Conservation (phyloP, 1,140 invertebrate genomes). For the Scaptomyza graminum region DNA sequence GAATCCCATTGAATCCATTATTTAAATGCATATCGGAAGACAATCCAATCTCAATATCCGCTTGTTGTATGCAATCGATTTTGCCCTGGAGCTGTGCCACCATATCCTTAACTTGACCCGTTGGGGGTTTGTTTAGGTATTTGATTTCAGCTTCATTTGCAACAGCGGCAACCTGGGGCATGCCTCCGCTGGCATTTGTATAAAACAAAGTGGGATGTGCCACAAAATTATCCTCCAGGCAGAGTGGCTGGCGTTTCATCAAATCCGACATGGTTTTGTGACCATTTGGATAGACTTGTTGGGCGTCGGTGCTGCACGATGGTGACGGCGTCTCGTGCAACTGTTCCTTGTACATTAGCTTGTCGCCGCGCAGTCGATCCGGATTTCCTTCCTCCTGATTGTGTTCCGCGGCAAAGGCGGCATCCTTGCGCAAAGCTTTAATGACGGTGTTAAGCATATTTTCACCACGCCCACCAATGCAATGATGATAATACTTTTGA, state of each 20-base stretch:
- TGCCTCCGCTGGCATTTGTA: conserved; percentile 41
- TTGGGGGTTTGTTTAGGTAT: conserved; percentile 79
- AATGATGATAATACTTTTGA: conserved; percentile 62
- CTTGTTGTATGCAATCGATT: conserved; percentile 68
- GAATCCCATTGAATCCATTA: conserved; percentile 66
- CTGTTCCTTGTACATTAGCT: conserved; percentile 66
- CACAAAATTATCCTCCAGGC: conserved; percentile 50
- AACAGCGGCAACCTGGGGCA: conserved; percentile 11
- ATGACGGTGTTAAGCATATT: conserved; percentile 73
- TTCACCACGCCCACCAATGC: conserved; percentile 55
- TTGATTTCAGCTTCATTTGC: conserved; percentile 76
- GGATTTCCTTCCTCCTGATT: conserved; percentile 65
- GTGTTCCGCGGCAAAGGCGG: conserved; percentile 52
- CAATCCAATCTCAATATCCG: conserved; percentile 83
- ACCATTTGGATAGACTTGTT: background rate
- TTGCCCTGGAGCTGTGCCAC: conserved; percentile 84
- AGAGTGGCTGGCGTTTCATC: conserved; percentile 60
- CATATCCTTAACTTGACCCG: conserved; percentile 62
- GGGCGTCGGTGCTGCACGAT: conserved; percentile 65
- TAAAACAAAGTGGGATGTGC: conserved; percentile 38
- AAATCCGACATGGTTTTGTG: conserved; percentile 46
- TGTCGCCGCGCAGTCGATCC: conserved; percentile 51
- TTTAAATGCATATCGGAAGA: conserved; percentile 66
- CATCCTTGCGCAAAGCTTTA: conserved; percentile 68
- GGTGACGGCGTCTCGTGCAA: conserved; percentile 59